phyloP scores from a whole-genome alignment of 2,888 invertebrate genomes.

The Tenthredo distinguenda region DNA sequence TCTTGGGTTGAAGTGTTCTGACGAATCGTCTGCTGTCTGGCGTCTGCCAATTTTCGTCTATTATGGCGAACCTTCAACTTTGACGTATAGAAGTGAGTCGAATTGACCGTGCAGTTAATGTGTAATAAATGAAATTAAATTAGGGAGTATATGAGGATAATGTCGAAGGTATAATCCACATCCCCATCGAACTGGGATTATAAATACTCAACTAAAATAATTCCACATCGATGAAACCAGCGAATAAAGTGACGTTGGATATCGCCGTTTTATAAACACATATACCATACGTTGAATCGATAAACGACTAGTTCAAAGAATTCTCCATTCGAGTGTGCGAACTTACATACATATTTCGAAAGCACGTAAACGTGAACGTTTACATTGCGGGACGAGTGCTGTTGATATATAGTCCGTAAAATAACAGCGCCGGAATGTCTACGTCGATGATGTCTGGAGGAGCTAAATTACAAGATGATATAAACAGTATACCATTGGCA shows the following conservation, averaged over 20 bases:
- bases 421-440: conserved; percentile 56
- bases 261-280: neutral
- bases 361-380: neutral
- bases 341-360: neutral
- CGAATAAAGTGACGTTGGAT: neutral
- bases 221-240: neutral
- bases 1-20: neutral
- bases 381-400: neutral
- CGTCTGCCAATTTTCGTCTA: conserved; percentile 27
- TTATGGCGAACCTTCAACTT: conserved; percentile 31
- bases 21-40: conserved; percentile 28
- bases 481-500: conserved; percentile 90
- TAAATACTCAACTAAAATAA: neutral
- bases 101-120: neutral
- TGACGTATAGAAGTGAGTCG: conserved; percentile 17
- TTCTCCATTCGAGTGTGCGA: neutral
- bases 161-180: neutral
- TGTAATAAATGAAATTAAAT: conserved; percentile 1
- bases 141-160: neutral
- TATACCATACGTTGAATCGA: conserved; percentile 2
- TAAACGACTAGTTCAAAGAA: neutral
- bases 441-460: conserved; percentile 75
- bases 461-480: conserved; percentile 88
- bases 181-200: neutral
- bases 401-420: neutral